Conservation (phyloP, 2,888 invertebrate genomes). For the Tachystola acroxantha region DNA sequence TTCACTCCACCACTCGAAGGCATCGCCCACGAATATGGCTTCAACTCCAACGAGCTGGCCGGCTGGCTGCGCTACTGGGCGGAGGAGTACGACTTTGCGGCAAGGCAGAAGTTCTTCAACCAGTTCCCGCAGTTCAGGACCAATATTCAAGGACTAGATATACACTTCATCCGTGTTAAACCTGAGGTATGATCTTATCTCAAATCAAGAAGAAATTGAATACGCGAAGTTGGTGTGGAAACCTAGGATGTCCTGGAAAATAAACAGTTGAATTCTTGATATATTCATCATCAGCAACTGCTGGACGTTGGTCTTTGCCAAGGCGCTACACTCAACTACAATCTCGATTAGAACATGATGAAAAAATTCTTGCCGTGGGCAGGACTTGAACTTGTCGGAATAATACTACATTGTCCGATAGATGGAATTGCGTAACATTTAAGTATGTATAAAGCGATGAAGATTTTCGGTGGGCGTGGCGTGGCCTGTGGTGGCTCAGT, state of each 20-base stretch:
- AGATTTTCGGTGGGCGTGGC: no score
- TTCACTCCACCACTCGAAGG: constrained; percentile 81
- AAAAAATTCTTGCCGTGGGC: no score
- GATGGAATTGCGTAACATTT: no score
- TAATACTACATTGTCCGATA: no score
- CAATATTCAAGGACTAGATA: constrained; percentile 83
- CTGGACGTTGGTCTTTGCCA: no score
- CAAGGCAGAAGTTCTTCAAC: constrained; percentile 83
- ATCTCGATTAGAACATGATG: no score
- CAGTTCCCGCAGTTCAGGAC: constrained; percentile 87
- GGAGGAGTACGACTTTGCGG: constrained; percentile 80
- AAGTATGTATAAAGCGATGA: no score
- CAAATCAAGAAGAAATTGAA: constrained; percentile 29
- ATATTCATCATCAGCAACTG: no score
- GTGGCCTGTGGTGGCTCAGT: no score
- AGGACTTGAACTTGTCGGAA: no score
- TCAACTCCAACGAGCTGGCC: constrained; percentile 82
- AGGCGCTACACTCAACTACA: no score
- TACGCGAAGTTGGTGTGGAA: constrained; percentile 81
- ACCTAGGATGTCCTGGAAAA: constrained; percentile 62
- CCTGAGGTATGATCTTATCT: constrained; percentile 43
- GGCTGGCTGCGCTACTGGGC: constrained; percentile 87
- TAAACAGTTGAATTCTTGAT: no score
- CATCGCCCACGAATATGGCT: constrained; percentile 87
- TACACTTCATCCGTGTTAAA: constrained; percentile 53